Evolutionary conservation across 2,113 vertebrate genomes (phyloP).

Genomic region (Heliornis fulica): DNA sequence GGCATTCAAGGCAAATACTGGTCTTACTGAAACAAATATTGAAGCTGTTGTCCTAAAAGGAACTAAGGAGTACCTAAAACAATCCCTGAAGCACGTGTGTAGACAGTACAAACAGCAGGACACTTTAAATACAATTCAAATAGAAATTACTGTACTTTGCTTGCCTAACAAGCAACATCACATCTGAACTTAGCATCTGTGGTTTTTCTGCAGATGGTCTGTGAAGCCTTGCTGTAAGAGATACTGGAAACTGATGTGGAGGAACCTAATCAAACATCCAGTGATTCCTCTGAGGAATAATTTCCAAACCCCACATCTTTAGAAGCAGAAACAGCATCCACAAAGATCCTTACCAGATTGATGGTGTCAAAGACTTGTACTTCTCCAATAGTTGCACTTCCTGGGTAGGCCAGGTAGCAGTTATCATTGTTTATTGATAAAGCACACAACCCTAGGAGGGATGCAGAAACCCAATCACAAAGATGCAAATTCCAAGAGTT

Average conservation of each 20-base stretch:
- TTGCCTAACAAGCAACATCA: not conserved
- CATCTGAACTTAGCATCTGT: not conserved
- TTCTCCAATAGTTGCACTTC: conserved; percentile 95
- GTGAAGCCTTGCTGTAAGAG: not conserved
- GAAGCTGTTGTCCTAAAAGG: no score
- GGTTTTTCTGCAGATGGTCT: not conserved
- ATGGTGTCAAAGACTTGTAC: conserved; percentile 98
- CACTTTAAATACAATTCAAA: not conserved
- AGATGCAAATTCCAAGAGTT: not conserved
- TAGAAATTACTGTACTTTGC: not conserved
- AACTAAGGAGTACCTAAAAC: not conserved
- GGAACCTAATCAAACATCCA: not conserved
- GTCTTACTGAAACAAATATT: no score
- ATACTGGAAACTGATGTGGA: no score
- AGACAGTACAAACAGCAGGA: not conserved
- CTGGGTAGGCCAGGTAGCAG: conserved; percentile 96
- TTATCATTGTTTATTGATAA: conserved; percentile 98
- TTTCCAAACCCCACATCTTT: not conserved
- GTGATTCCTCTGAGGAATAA: not conserved
- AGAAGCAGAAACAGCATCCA: not conserved
- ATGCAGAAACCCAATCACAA: not conserved
- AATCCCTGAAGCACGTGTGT: not conserved
- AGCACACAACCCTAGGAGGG: conserved; percentile 81
- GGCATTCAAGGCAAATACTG: not conserved
- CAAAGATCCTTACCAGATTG: conserved; percentile 84